Evolutionary conservation across 1,140 invertebrate genomes (phyloP), one percentile per base, ranked within the genome.

Genomic region (Panulirus ornatus): DNA sequence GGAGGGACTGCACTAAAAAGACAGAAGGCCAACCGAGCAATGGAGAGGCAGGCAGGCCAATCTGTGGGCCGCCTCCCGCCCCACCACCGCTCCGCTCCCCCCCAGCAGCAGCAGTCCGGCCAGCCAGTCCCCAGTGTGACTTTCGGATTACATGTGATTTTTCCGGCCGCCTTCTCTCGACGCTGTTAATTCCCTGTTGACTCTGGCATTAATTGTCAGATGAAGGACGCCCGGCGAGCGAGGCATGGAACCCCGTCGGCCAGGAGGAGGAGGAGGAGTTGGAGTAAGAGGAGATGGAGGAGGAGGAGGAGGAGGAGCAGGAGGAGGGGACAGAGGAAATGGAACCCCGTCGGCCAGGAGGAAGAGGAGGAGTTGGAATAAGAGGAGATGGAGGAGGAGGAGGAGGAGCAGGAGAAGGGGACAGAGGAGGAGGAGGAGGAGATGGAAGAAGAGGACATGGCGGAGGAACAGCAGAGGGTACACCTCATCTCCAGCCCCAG

Each of bases 141-240:
- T 66, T 66, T 66, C 3, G 58, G 58, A 66, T 66, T 66, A 27
- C n/a, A 5, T 0, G 22, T 8, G n/a, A 30, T 66, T 66, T 27
- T 30, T 22, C 11, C 58, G 58, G 3, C 0, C 22, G 1, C 2
- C 51, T 22, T 66, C 14, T 8, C 51, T 54, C 51, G 8, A 22
- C 51, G 51, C 51, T 54, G 8, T 54, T 66, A 66, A 66, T 66
- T 27, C 58, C 58, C 22, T 66, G 58, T 66, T 58, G 58, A 66
- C 58, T 27, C 58, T 66, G 58, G 22, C 19, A 63, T 47, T 47
- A 47, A 47, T 63, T 63, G 22, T 63, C n/a, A 63, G 22, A 19
- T 63, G 58, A 63, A n/a, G n/a, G 58, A 27, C 22, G n/a, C n/a
- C n/a, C 58, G 22, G 58, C 58, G 22, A 22, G 51, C 9, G 51